Conservation (phyloP, 2,888 invertebrate genomes). For the Oligia latruncula region DNA sequence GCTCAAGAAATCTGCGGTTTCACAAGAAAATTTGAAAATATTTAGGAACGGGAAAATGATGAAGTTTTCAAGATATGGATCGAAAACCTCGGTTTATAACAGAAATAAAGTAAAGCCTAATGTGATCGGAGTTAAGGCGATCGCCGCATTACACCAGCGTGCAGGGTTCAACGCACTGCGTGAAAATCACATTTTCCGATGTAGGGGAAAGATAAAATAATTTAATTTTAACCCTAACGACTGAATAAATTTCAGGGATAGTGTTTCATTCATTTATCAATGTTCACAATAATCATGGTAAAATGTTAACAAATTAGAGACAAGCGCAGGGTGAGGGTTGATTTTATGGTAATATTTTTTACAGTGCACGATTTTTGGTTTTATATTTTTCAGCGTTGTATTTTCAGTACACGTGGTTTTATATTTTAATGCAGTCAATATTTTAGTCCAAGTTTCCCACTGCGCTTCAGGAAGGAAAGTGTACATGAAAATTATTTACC, state of each 20-base stretch:
- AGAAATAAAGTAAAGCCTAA: conserved; percentile 24
- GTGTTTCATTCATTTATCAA: conserved; percentile 24
- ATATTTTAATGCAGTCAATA: background rate
- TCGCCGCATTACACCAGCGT: conserved; percentile 70
- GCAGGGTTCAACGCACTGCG: conserved; percentile 77
- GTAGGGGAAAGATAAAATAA: conserved; percentile 52
- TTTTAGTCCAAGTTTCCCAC: background rate
- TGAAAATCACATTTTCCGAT: conserved; percentile 69
- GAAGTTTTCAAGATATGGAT: conserved; percentile 19
- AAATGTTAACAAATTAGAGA: conserved; percentile 36
- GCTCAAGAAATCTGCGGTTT: too few species aligned
- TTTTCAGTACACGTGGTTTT: background rate
- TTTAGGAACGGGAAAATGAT: background rate
- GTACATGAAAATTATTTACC: background rate
- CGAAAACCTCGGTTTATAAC: conserved; percentile 1
- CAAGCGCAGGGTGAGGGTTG: conserved; percentile 49
- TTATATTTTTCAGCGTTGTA: background rate
- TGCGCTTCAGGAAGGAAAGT: conserved; percentile 16
- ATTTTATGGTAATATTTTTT: conserved; percentile 18
- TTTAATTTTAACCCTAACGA: conserved; percentile 33
- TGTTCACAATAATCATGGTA: conserved; percentile 29
- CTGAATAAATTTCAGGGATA: conserved; percentile 29
- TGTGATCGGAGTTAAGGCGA: conserved; percentile 38
- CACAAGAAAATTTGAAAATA: background rate
- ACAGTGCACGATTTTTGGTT: background rate